These are phyloP conservation scores for Sciurus niger DNA, from an alignment of 2,113 vertebrate genomes.

Conservation along the genomic window DNA sequence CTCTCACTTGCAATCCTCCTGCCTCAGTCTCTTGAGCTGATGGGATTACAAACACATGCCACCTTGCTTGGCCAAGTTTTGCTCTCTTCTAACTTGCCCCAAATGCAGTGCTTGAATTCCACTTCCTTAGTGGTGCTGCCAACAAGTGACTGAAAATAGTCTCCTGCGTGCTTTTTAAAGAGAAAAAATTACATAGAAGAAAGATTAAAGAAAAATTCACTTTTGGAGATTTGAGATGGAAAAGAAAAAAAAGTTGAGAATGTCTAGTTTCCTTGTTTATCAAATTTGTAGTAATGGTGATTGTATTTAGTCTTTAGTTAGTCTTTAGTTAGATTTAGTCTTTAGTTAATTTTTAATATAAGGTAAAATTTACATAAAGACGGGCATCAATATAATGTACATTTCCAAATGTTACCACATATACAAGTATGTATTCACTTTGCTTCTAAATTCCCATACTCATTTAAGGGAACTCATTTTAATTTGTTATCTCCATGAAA, in stretches of 20 bases:
- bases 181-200: background rate
- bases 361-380: background rate
- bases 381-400: background rate
- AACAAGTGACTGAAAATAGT: background rate
- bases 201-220: background rate
- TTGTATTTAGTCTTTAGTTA: conserved; percentile 1
- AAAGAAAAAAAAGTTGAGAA: background rate
- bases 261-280: background rate
- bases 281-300: background rate
- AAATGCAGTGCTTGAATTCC: background rate
- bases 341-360: conserved; percentile 35
- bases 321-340: background rate
- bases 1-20: too few species aligned
- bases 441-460: background rate
- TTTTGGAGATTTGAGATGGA: background rate
- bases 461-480: conserved; percentile 54
- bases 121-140: background rate
- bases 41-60: too few species aligned
- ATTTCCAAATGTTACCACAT: background rate
- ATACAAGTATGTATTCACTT: too few species aligned
- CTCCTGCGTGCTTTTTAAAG: conserved; percentile 6
- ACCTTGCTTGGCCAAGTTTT: background rate
- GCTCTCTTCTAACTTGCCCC: background rate
- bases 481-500: background rate
- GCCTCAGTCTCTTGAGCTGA: too few species aligned